Percentiles rank a stretch among this genome's conserved stretches.
phyloP scores from a whole-genome alignment of 2,113 vertebrate genomes.

The Xiphorhynchus elegans region DNA sequence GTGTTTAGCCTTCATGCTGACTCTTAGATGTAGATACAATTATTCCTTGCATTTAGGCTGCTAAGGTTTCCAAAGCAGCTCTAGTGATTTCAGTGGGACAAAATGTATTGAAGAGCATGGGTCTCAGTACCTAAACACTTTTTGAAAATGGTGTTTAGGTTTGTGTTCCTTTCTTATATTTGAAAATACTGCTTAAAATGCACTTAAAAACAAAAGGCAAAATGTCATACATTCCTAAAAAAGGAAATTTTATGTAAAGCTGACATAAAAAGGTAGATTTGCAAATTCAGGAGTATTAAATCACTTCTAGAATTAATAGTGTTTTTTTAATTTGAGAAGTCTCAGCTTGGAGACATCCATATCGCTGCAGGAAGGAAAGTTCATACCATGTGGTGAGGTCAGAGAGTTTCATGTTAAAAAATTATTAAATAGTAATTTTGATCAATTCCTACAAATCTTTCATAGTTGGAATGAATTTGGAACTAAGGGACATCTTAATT shows the following conservation, averaged over 20 bases:
- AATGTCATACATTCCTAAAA: not conserved
- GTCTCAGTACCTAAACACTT: not conserved
- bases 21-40: not conserved
- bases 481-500: constrained; percentile 14
- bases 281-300: not conserved
- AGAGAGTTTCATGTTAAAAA: not conserved
- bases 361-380: not conserved
- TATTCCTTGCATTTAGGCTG: not conserved
- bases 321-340: not conserved
- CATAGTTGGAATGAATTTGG: not conserved
- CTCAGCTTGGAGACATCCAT: not conserved
- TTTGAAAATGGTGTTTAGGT: not conserved
- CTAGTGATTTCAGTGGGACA: not conserved
- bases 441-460: not conserved
- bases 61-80: not conserved
- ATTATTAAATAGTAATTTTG: constrained; percentile 17
- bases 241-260: not conserved
- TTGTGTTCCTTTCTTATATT: not conserved
- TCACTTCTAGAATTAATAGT: not conserved
- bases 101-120: not conserved
- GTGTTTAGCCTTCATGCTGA: not conserved
- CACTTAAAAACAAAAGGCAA: not conserved
- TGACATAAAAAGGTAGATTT: not conserved
- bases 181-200: not conserved
- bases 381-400: not conserved